Evolutionary conservation across 1,140 invertebrate species (phyloP).

Genomic region (Drosophila nigrodunni): DNA sequence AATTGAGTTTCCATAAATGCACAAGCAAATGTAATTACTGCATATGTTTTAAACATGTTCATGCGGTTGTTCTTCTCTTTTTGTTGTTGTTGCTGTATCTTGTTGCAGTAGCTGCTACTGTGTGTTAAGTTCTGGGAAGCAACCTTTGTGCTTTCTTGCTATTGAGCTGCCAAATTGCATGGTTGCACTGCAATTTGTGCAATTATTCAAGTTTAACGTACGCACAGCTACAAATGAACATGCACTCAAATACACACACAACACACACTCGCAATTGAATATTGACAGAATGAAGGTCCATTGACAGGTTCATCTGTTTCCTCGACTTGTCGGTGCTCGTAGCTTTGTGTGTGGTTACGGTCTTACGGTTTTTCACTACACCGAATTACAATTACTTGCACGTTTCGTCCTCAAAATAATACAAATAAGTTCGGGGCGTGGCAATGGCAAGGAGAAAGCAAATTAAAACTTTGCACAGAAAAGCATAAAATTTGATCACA

Average conservation of each 20-base stretch:
- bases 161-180: constrained; percentile 7
- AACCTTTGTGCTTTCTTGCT: constrained; percentile 22
- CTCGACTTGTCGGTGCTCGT: neutral
- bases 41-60: constrained; percentile 8
- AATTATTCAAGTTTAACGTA: constrained; percentile 36
- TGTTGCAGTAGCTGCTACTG: constrained; percentile 8
- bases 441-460: neutral
- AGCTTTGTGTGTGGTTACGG: constrained; percentile 11
- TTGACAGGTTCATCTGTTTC: constrained; percentile 1
- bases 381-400: constrained; percentile 13
- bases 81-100: neutral
- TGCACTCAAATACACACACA: constrained; percentile 14
- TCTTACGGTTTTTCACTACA: neutral
- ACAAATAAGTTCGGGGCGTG: constrained; percentile 9
- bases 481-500: no score
- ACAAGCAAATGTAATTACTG: constrained; percentile 24
- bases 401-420: constrained; percentile 4
- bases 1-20: constrained; percentile 27
- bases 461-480: no score
- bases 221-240: constrained; percentile 6
- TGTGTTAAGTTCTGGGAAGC: neutral
- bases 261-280: constrained; percentile 18
- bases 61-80: neutral
- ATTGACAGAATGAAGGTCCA: constrained; percentile 22
- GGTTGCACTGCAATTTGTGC: constrained; percentile 35